Percentiles rank a stretch among this genome's conserved stretches.
phyloP scores from a whole-genome alignment of 2,888 invertebrate genomes.

The Eupithecia abbreviata region DNA sequence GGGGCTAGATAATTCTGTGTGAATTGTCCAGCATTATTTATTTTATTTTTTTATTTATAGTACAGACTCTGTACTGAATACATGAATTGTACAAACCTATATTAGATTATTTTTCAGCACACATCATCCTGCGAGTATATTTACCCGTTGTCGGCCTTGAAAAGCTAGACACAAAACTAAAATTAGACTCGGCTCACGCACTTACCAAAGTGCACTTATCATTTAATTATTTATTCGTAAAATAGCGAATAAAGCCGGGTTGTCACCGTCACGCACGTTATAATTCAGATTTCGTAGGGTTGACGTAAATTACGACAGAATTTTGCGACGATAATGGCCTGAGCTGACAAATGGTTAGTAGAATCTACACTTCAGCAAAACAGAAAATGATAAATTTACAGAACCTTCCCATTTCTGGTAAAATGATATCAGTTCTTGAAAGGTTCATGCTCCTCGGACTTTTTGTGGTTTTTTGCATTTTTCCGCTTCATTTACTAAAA shows the following conservation, averaged over 20 bases:
- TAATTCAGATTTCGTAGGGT: conserved; percentile 44
- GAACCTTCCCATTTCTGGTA: background rate
- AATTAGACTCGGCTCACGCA: conserved; percentile 8
- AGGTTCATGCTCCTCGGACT: background rate
- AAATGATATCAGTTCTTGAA: background rate
- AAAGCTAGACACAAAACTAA: background rate
- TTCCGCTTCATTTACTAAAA: background rate
- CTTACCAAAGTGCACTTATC: conserved; percentile 19
- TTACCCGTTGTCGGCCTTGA: background rate
- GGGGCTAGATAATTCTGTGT: no score
- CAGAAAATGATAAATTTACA: conserved; percentile 1
- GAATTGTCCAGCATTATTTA: no score
- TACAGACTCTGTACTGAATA: background rate
- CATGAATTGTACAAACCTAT: background rate
- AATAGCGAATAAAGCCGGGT: conserved; percentile 40
- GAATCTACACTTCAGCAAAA: conserved; percentile 10
- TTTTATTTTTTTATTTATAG: no score
- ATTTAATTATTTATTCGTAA: conserved; percentile 32
- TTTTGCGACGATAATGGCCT: conserved; percentile 31
- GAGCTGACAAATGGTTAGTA: conserved; percentile 37
- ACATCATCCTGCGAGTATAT: background rate
- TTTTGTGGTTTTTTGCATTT: background rate
- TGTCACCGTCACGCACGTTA: conserved; percentile 46
- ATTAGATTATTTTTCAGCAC: background rate
- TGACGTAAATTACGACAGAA: conserved; percentile 40